Base-by-base conservation (phyloP, 2,888 invertebrate genomes). In the Diplolepis rosae region DNA sequence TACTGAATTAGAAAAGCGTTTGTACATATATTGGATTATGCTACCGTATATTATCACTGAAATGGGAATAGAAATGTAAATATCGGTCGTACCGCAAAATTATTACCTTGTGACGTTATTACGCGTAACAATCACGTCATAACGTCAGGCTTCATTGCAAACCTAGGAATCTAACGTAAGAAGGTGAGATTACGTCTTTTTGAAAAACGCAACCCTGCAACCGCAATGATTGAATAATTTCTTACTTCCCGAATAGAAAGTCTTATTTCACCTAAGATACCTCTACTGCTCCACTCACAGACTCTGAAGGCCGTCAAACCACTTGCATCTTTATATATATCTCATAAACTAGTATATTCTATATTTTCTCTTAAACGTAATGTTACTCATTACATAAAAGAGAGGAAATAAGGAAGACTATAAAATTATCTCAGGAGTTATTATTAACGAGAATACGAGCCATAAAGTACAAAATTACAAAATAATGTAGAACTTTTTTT, bases 201-300 rank as follows among this genome's bases (percentile, higher is more conserved):
- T 68, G 68, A 75, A 77, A 80, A 79, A 80, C 75, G 77, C 80
- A 78, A 81, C 76, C 76, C 75, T 71, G 76, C 69, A 71, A 66
- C 52, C 68, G 73, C 79, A 80, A 79, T 72, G 81, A 84, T 87
- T 87, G 84, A 83, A 85, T 87, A 87, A 87, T 82, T 71, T 76
- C 76, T 84, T 83, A 83, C 84, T 83, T 85, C 83, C 84, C 80
- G 82, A 83, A 81, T 85, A 85, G 87, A 86, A 87, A 87, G 85
- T 85, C 75, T 79, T 82, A 79, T 78, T 80, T 77, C 79, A 73
- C 77, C 61, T 56, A 39, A 67, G 65, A 48, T 35, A 70, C 56
- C 51, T 70, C 61, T 73, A 9, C 11, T 6, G 11, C 11, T 50
- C 1, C 32, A 50, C 22, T n/a, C n/a, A 51, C 6, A 28, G 24